These are phyloP conservation scores for Serilophus lunatus DNA, from an alignment of 2,113 vertebrate genomes.

Conservation along the genomic window DNA sequence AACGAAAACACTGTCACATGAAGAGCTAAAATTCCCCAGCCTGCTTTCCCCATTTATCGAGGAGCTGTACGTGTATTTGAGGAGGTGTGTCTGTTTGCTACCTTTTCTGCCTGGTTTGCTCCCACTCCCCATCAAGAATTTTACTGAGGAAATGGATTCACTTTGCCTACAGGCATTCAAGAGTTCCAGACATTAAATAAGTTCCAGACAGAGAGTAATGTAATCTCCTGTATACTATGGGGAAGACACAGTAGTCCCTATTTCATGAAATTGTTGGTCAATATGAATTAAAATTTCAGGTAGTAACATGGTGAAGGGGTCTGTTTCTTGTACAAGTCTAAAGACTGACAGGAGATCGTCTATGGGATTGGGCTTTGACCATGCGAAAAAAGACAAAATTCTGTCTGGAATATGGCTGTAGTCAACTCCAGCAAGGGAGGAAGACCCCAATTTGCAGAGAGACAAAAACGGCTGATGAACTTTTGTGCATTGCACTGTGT, in stretches of 20 bases:
- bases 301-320: background rate
- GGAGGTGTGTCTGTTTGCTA: background rate
- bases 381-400: background rate
- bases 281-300: background rate
- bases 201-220: background rate
- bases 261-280: background rate
- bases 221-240: background rate
- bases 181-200: too few relatives aligned
- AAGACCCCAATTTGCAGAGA: background rate
- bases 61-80: background rate
- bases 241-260: background rate
- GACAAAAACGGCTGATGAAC: background rate
- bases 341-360: background rate
- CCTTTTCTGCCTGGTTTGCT: background rate
- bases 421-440: background rate
- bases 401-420: background rate
- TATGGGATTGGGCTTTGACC: background rate
- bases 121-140: background rate
- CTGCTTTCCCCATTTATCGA: background rate
- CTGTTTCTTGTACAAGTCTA: background rate
- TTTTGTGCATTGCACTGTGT: background rate
- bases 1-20: background rate
- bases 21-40: background rate
- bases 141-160: background rate
- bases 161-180: background rate